A percentile compares a stretch with the other conserved stretches of the same genome.
phyloP scores from a whole-genome alignment of 2,113 vertebrate genomes.

The Antechinus stuartii region DNA sequence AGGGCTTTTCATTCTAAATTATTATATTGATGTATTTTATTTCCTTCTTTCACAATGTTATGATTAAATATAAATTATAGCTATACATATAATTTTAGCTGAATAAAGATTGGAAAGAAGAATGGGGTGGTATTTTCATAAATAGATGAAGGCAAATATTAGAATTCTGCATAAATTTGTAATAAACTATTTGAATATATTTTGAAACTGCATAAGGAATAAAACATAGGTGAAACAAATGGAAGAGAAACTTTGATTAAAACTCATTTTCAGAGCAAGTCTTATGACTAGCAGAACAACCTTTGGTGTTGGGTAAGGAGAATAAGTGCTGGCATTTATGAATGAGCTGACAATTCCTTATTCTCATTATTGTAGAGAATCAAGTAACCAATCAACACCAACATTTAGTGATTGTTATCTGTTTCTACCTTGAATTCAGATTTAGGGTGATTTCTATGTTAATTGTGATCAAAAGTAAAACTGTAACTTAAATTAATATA shows the following conservation, averaged over 20 bases:
- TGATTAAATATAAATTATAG: neutral
- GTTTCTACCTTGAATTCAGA: too few species aligned
- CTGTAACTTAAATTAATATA: neutral
- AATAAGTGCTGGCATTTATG: neutral
- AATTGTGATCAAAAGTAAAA: too few species aligned
- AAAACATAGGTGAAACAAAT: neutral
- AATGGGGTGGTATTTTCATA: neutral
- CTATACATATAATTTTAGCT: neutral
- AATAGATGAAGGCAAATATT: neutral
- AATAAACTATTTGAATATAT: neutral
- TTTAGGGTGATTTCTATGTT: too few species aligned
- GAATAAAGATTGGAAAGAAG: neutral
- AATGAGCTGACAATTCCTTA: too few species aligned
- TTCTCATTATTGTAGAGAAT: too few species aligned
- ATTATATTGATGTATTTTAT: neutral
- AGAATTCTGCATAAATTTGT: neutral
- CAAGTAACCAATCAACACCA: too few species aligned
- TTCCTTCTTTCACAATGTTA: neutral
- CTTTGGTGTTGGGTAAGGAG: neutral
- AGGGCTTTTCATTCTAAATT: neutral
- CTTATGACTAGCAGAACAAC: neutral
- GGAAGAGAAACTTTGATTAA: neutral
- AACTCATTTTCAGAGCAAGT: neutral
- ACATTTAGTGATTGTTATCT: too few species aligned
- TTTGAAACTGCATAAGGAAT: neutral